These are phyloP conservation scores for Dasysyrphus albostriatus DNA, from an alignment of 2,888 invertebrate genomes.

Conservation along the genomic window DNA sequence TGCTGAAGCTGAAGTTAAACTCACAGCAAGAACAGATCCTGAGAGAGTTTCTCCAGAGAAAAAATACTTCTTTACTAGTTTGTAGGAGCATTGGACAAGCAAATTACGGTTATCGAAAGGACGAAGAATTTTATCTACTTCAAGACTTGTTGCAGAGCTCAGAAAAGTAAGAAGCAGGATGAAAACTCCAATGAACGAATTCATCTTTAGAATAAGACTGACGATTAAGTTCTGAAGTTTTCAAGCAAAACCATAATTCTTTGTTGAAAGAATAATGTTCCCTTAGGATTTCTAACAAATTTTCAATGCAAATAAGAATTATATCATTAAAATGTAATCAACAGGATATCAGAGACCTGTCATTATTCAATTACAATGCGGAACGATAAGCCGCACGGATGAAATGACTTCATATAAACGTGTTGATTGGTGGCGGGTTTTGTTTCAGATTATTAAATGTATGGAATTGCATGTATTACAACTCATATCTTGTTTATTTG, in stretches of 20 bases:
- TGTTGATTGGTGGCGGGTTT: background rate
- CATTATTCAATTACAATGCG: conserved; percentile 48
- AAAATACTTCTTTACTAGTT: conserved; percentile 80
- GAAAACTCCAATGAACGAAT: background rate
- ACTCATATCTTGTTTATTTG: conserved; percentile 1
- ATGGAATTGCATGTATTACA: conserved; percentile 8
- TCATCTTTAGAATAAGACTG: conserved; percentile 31
- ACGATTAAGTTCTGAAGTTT: background rate
- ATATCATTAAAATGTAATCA: conserved; percentile 58
- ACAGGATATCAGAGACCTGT: background rate
- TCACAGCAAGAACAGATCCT: conserved; percentile 79
- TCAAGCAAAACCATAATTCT: background rate
- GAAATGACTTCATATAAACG: background rate
- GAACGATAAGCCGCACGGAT: conserved; percentile 14
- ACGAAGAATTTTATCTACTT: conserved; percentile 78
- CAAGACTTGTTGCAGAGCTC: conserved; percentile 68
- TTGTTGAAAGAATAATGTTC: background rate
- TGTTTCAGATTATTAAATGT: background rate
- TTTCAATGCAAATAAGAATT: conserved; percentile 23
- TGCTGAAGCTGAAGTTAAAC: conserved; percentile 70
- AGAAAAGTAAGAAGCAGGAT: background rate
- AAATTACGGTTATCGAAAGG: conserved; percentile 72
- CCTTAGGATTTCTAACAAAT: conserved; percentile 38
- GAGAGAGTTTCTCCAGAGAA: conserved; percentile 79
- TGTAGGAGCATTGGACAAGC: conserved; percentile 77